Percentiles rank a stretch among this genome's conserved stretches.
Evolutionary conservation across 2,888 invertebrate species (phyloP).

Genomic region (Ochlodes sylvanus): DNA sequence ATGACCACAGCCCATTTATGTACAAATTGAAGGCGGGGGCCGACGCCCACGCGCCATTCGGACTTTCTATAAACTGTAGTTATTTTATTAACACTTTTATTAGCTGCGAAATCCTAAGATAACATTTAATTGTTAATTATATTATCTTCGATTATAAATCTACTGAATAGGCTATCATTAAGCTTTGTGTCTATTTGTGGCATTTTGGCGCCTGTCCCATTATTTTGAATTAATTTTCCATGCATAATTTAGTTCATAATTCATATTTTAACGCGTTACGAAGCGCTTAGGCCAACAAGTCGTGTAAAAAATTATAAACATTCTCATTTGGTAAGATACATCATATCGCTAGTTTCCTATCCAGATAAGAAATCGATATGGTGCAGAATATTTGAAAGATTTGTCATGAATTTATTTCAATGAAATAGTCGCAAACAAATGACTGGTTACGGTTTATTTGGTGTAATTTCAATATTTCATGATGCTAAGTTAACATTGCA

Average conservation of each 20-base stretch:
- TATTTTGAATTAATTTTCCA: too few species aligned
- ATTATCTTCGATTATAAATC: not conserved
- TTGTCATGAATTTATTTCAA: not conserved
- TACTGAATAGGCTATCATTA: not conserved
- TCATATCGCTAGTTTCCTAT: too few species aligned
- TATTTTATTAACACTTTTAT: conserved; percentile 18
- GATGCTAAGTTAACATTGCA: not conserved
- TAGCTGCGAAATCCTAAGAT: conserved; percentile 15
- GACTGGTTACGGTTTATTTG: not conserved
- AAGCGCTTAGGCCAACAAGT: too few species aligned
- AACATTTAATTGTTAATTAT: not conserved
- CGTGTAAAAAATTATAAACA: too few species aligned
- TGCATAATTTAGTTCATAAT: too few species aligned
- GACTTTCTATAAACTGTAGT: conserved; percentile 25
- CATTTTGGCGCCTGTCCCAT: too few species aligned
- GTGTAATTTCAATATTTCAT: not conserved
- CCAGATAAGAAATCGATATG: too few species aligned
- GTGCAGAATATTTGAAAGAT: not conserved
- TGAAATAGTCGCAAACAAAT: not conserved
- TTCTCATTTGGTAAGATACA: too few species aligned
- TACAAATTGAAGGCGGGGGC: conserved; percentile 23
- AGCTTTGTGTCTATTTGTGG: not conserved
- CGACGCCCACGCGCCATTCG: conserved; percentile 13
- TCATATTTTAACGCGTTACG: too few species aligned
- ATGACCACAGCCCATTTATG: conserved; percentile 25